Evolutionary conservation across 2,888 invertebrate genomes (phyloP).

Genomic region (Macrophya annulata): DNA sequence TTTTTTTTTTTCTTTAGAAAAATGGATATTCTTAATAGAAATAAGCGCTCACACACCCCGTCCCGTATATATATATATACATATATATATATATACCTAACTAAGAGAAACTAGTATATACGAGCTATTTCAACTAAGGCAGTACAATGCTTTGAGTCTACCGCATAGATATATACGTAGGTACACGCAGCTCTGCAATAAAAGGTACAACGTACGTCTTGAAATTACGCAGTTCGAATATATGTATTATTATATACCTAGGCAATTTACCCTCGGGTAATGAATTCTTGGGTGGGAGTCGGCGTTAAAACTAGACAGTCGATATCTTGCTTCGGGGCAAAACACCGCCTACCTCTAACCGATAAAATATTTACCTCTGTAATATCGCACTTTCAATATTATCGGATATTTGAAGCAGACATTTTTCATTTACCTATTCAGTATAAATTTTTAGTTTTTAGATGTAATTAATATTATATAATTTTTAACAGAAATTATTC

Average conservation of each 20-base stretch:
- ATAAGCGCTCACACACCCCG: not conserved
- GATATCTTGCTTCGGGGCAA: not conserved
- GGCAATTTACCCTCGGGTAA: conserved; percentile 30
- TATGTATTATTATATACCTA: conserved; percentile 9
- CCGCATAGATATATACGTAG: not conserved
- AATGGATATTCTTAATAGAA: not conserved
- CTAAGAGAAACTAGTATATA: not conserved
- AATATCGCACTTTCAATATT: not conserved
- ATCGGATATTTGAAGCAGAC: not conserved
- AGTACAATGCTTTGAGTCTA: not conserved
- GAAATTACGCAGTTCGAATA: conserved; percentile 27
- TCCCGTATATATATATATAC: no score
- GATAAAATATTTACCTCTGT: conserved; percentile 37
- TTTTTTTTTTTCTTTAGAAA: not conserved
- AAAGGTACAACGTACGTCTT: conserved; percentile 8
- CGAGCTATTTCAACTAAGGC: not conserved
- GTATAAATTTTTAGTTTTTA: no score
- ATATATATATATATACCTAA: no score
- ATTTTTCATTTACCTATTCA: no score
- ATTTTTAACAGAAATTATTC: not conserved
- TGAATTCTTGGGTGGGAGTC: conserved; percentile 41
- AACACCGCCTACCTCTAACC: conserved; percentile 35
- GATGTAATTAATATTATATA: not conserved
- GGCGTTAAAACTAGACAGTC: conserved; percentile 25
- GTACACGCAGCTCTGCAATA: not conserved